Conservation (phyloP, 2,797 vertebrate genomes). For the Cyprinella venusta region DNA sequence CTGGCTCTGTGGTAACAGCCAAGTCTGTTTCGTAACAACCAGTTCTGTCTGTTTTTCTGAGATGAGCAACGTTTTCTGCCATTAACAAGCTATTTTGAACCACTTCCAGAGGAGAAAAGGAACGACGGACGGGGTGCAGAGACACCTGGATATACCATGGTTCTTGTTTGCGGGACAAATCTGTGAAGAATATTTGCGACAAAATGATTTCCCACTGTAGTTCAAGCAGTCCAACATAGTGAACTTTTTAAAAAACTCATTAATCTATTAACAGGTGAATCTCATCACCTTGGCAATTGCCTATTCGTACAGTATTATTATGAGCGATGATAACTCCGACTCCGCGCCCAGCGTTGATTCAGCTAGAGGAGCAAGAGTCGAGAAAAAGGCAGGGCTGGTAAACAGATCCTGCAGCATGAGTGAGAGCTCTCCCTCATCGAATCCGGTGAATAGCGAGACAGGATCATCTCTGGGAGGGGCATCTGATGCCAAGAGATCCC, state of each 20-base stretch:
- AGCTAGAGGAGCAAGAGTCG: slow-evolving; percentile 68
- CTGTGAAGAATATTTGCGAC: slow-evolving; percentile 21
- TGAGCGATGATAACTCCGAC: slow-evolving; percentile 82
- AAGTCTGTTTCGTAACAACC: slow-evolving; percentile 60
- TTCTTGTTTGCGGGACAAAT: background rate
- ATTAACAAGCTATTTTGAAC: background rate
- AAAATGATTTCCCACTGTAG: slow-evolving; percentile 57
- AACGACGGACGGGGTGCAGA: background rate
- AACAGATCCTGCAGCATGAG: slow-evolving; percentile 53
- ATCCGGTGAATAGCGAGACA: slow-evolving; percentile 57
- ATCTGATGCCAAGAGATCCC: slow-evolving; percentile 63
- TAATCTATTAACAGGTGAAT: slow-evolving; percentile 42
- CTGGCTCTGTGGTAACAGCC: slow-evolving; percentile 54
- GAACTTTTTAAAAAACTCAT: background rate
- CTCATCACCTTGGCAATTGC: slow-evolving; percentile 52
- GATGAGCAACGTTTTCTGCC: slow-evolving; percentile 19
- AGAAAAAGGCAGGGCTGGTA: slow-evolving; percentile 61
- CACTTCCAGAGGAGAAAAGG: background rate
- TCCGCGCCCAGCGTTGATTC: slow-evolving; percentile 72
- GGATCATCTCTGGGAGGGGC: slow-evolving; percentile 66
- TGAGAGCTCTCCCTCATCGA: slow-evolving; percentile 50
- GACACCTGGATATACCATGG: background rate
- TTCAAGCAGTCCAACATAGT: slow-evolving; percentile 76
- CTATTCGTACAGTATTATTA: slow-evolving; percentile 73
- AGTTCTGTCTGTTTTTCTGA: slow-evolving; percentile 41